Evolutionary conservation across 2,888 invertebrate genomes (phyloP), one percentile per base, ranked within the genome.

Genomic region (Hydroisotoma schaefferi): DNA sequence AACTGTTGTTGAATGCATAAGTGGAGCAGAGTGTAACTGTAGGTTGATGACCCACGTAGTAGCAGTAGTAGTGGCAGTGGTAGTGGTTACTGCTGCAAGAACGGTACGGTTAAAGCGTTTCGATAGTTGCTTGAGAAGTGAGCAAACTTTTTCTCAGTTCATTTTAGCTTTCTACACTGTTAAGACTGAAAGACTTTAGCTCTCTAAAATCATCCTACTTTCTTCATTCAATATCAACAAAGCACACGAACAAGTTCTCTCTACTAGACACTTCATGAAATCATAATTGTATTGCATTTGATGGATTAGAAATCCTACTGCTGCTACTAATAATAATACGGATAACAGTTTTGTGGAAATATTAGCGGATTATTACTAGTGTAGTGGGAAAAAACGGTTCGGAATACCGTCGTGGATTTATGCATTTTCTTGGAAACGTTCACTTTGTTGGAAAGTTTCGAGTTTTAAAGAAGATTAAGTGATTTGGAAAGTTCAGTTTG

Each of bases 1-100:
- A 6, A 10, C 6, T 10, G 27, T 49, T 28, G 28, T 29, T 49
- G 33, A 37, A 37, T 52, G 51, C 18, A 52, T 52, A 52, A 52
- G 51, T 52, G 29, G 51, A 52, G 51, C 51, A 52, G 51, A 52
- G 51, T 52, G 51, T 52, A 52, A 52, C 51, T 52, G 51, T 52
- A 29, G 51, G 51, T 52, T 29, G 51, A 52, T 52, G 51, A 52
- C 51, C 51, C 51, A 52, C 37, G 46, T 20, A 40, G 40, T 20
- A n/a, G n/a, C n/a, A n/a, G n/a, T n/a, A n/a, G n/a, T n/a, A n/a
- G n/a, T n/a, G n/a, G n/a, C n/a, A n/a, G n/a, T n/a, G n/a, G n/a
- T 33, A 33, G 33, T 15, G 33, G 10, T 33, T 10, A 10, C 15
- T 33, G 10, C 25, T 26, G 5, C 20, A 47, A 4, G 10, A 52